Base-by-base conservation (phyloP, 2,888 invertebrate genomes). In the Ypsolopha scabrella region DNA sequence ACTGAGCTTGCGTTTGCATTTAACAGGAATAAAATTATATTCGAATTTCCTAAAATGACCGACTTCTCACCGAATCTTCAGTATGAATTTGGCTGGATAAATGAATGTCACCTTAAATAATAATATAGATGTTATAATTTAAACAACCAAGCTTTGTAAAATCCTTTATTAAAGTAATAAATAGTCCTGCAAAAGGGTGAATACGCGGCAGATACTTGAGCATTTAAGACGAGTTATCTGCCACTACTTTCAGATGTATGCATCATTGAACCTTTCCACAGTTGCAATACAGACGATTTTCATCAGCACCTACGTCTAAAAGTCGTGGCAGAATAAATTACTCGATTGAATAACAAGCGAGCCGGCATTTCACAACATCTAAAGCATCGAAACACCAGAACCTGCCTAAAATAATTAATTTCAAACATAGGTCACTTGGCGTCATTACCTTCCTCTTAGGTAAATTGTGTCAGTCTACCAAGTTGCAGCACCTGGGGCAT, bases 121-220 rank as follows among this genome's bases (percentile, higher is more conserved):
- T n/a, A n/a, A n/a, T n/a, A n/a, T n/a, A n/a, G n/a, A n/a, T n/a
- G n/a, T 8, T 14, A 47, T 7, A 13, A 37, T 36, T 6, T 37
- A 37, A 47, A 47, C 36, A 10, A 8, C 9, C 7, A 6, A 36
- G 7, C 36, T 47, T 71, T 75, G 71, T 72, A 81, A 80, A 82
- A 79, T 79, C 68, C 70, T 83, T 85, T 85, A 85, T 79, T 85
- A 82, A 79, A 80, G 75, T 79, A 80, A 83, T 83, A 83, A 85
- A 82, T 82, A 80, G 72, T 73, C 65, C 78, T 78, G 82, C 82
- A 78, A 80, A 72, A 73, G 65, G 76, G 75, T 75, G 75, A 75
- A 67, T 67, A 73, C 68, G 72, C 77, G 76, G 75, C 71, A 66
- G 43, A 68, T 66, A 69, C 60, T 80, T 75, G 80, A 79, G 79